phyloP scores from a whole-genome alignment of 2,113 vertebrate genomes.

The Hydrochoerus hydrochaeris region DNA sequence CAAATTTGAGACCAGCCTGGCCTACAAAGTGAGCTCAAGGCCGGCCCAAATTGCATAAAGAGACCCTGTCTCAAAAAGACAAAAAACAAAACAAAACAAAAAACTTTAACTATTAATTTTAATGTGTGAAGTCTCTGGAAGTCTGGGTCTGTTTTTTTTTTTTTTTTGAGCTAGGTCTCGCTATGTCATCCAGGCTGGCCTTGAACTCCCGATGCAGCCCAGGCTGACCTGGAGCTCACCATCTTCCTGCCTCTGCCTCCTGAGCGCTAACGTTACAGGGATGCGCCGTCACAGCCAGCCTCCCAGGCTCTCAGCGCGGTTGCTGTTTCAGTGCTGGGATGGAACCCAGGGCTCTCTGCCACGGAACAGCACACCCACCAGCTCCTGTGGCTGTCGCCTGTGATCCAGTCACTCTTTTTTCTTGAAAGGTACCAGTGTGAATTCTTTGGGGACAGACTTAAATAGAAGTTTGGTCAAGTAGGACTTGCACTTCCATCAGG shows the following conservation, averaged over 20 bases:
- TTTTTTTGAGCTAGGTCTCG: neutral
- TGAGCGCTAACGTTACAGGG: neutral
- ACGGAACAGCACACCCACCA: neutral
- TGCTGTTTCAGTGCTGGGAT: neutral
- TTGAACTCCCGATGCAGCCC: neutral
- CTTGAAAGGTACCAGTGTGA: neutral
- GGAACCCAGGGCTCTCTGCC: neutral
- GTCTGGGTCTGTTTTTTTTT: neutral
- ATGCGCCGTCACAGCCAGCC: neutral
- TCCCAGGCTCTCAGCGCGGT: neutral
- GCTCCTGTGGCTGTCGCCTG: neutral
- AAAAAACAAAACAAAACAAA: neutral
- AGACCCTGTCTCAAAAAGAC: no score
- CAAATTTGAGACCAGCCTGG: no score
- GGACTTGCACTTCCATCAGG: neutral
- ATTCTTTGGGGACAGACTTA: neutral
- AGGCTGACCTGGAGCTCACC: neutral
- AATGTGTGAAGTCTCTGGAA: neutral
- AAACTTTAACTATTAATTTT: neutral
- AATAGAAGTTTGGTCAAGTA: no score
- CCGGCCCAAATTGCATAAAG: no score
- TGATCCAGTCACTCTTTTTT: neutral
- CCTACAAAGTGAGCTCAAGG: no score
- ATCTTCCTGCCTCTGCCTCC: neutral
- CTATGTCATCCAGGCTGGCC: neutral